Evolutionary conservation across 2,797 vertebrate species (phyloP), one percentile per base, ranked within the genome.

Genomic region (Oreochromis grahami): DNA sequence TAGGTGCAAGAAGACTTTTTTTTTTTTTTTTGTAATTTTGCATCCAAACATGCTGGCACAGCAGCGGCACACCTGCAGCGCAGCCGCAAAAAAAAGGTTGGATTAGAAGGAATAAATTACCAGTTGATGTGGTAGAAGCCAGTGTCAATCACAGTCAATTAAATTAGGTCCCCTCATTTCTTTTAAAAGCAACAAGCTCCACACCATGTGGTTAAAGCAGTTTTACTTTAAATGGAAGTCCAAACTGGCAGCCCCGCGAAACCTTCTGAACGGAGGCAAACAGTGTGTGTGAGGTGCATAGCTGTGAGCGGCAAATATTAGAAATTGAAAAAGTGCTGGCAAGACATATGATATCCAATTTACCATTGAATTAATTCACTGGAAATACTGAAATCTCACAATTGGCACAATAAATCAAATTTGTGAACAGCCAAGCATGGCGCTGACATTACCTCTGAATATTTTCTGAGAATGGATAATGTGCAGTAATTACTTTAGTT

Each of bases 61-160:
- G 87, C 60, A 55, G 85, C n/a, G 82, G 87, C 90, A 88, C 89
- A 93, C 92, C 92, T 92, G 91, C 58, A 50, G 90, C 26, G 89
- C 86, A 6, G 83, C 79, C 15, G n/a, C 72, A 79, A 83, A 88
- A 83, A 87, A 86, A 50, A 79, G 84, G 79, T 51, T 84, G 88
- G 80, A 91, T 90, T 80, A 87, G 83, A 91, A 63, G 82, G 92
- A 94, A 93, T 92, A 92, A 90, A 93, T 94, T 92, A 93, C 78
- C 78, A 72, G 86, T 77, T 77, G 87, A 92, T 88, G 86, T 83
- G 86, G 82, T 65, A n/a, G 79, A 81, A 88, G 84, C 85, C 50
- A 12, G 79, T 89, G 92, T 94, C 93, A 94, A 90, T 92, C 92
- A 94, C 79, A 87, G 86, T 91, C 91, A 91, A 93, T 95, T 92